Percentiles rank a stretch among this genome's conserved stretches.
phyloP scores from a whole-genome alignment of 2,888 invertebrate species.

The Penaeus monodon region DNA sequence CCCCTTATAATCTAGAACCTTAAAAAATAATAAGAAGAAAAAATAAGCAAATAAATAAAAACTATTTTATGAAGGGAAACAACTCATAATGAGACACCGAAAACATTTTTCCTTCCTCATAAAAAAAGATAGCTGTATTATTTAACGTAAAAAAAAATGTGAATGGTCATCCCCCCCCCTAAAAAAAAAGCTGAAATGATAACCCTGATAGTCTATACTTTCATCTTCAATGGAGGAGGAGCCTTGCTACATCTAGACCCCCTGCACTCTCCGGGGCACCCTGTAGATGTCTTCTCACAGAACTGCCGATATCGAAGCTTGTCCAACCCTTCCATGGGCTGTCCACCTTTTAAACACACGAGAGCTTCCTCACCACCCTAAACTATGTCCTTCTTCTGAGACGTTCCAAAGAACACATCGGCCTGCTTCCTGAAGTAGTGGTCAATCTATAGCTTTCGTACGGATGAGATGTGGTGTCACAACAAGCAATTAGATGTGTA shows the following conservation, averaged over 20 bases:
- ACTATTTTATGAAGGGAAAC: too few species aligned
- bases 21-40: too few species aligned
- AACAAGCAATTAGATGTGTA: neutral
- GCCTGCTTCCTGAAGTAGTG: conserved; percentile 12
- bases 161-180: too few species aligned
- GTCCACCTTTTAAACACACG: conserved; percentile 1
- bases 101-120: too few species aligned
- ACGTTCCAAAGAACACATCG: neutral
- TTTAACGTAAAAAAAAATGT: too few species aligned
- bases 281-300: conserved; percentile 11
- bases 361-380: conserved; percentile 1
- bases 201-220: neutral
- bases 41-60: too few species aligned
- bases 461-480: neutral
- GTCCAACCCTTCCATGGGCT: conserved; percentile 5
- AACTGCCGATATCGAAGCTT: conserved; percentile 6
- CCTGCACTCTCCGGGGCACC: neutral
- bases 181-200: too few species aligned
- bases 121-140: too few species aligned
- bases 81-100: too few species aligned
- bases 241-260: neutral
- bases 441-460: neutral
- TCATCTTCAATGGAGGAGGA: neutral
- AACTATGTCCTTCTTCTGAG: neutral
- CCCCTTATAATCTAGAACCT: too few species aligned